Percentiles rank a stretch among this genome's conserved stretches.
Conservation (phyloP, 2,797 vertebrate genomes). For the Aldrovandia affinis region DNA sequence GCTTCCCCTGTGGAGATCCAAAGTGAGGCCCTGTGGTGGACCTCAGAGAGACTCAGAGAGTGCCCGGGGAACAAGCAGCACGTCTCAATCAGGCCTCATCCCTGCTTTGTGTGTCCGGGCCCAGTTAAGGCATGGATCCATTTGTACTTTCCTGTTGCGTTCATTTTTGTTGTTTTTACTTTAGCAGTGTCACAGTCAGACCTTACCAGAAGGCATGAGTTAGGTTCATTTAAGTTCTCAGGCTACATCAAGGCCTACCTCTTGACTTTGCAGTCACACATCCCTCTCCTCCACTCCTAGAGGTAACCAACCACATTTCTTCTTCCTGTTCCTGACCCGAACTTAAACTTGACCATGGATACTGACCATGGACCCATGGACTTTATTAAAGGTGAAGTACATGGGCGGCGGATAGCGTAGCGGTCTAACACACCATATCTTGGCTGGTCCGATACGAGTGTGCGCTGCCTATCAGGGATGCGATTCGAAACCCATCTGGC, state of each 20-base stretch:
- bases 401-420: no score
- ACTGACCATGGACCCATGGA: no score
- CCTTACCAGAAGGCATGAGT: not conserved
- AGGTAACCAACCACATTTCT: not conserved
- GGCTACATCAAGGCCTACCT: not conserved
- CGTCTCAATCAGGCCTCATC: constrained; percentile 12
- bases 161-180: not conserved
- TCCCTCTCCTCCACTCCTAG: not conserved
- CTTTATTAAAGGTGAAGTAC: no score
- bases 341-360: not conserved
- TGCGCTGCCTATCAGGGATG: no score
- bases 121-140: not conserved
- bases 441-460: no score
- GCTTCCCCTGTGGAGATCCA: constrained; percentile 5
- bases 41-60: not conserved
- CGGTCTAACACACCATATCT: no score
- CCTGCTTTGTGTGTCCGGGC: not conserved
- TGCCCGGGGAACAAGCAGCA: not conserved
- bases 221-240: not conserved
- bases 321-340: not conserved
- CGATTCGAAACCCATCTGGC: no score
- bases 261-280: not conserved
- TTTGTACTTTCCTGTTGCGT: not conserved
- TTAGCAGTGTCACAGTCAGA: not conserved
- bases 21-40: constrained; percentile 3